Base-by-base conservation (phyloP, 30 jellyfish, hydroid and myxozoan species). In the Cassiopea xamachana region DNA sequence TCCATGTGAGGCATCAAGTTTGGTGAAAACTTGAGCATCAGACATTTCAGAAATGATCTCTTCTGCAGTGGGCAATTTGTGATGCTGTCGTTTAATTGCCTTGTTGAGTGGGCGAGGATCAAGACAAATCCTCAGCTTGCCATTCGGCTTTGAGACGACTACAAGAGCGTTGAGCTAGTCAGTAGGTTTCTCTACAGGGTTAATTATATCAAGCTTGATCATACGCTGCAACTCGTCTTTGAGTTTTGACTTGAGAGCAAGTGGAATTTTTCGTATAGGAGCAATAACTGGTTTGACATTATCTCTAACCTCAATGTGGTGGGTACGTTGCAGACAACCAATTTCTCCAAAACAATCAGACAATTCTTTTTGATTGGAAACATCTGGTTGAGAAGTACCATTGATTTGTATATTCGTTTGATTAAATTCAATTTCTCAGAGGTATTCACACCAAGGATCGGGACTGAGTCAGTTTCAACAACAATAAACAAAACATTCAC, bases 381-480 rank as follows among this genome's bases (percentile, higher is more conserved):
- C 64, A 55, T 3, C 64, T 3, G 64, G 64, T 82, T 47, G 73
- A 64, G 73, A 60, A 58, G 7, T 58, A 68, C 78, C 82, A 39
- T 39, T 68, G 76, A 87, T 75, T 87, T 48, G 92, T 77, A 51
- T 44, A 88, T 70, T 43, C 92, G 87, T 50, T 88, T 88, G 87
- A 88, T 62, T 4, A 88, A 77, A 67, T 88, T 80, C 51, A 88
- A 60, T 68, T 55, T 62, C 72, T 64, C 79, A 67, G 84, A 60
- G 76, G 96, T 80, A 39, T 88, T 62, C 48, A 79, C 59, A 74
- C 93, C 96, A 80, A 88, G 85, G 77, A 88, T 80, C 44, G 96
- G 96, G 90, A 51, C 75, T 60, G 90, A 44, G 73, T 87, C 90
- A 75, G 90, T 55, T 10, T 75, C 90, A 51, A 75, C 90, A 39